phyloP scores from a whole-genome alignment of 2,113 vertebrate genomes.

The Gobio gobio region DNA sequence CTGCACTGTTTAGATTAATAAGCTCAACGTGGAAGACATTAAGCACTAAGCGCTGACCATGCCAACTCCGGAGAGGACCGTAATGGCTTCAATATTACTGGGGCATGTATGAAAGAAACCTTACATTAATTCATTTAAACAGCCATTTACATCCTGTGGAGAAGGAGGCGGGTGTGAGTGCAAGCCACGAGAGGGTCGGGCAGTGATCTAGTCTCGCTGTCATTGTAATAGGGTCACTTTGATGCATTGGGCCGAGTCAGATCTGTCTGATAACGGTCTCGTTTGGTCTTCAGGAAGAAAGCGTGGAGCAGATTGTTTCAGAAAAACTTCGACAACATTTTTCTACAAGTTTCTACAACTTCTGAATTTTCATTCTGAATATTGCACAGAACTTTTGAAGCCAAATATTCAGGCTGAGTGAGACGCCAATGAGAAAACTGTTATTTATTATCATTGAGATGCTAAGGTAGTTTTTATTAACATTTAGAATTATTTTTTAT shows the following conservation, averaged over 20 bases:
- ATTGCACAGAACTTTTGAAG: not conserved
- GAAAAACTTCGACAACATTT: not conserved
- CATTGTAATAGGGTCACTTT: conserved; percentile 42
- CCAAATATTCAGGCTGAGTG: not conserved
- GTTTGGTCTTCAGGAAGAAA: not conserved
- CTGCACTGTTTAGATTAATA: conserved; percentile 55
- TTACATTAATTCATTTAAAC: conserved; percentile 55
- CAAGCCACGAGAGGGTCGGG: not conserved
- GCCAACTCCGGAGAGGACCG: conserved; percentile 34
- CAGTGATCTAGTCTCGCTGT: conserved; percentile 7
- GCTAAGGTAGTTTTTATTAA: no score
- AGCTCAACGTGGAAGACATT: conserved; percentile 45
- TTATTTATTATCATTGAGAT: no score
- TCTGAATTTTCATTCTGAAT: conserved; percentile 57
- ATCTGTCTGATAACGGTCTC: conserved; percentile 14
- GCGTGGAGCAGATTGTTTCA: not conserved
- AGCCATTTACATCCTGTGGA: conserved; percentile 21
- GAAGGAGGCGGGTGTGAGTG: not conserved
- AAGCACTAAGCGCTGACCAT: conserved; percentile 33
- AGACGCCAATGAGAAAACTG: not conserved
- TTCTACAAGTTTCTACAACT: not conserved
- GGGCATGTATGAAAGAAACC: conserved; percentile 39
- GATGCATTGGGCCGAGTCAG: not conserved
- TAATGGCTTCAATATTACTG: conserved; percentile 56
- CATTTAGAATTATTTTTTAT: no score